Evolutionary conservation across 2,888 invertebrate genomes (phyloP).

Genomic region (Cynaeus angustus): DNA sequence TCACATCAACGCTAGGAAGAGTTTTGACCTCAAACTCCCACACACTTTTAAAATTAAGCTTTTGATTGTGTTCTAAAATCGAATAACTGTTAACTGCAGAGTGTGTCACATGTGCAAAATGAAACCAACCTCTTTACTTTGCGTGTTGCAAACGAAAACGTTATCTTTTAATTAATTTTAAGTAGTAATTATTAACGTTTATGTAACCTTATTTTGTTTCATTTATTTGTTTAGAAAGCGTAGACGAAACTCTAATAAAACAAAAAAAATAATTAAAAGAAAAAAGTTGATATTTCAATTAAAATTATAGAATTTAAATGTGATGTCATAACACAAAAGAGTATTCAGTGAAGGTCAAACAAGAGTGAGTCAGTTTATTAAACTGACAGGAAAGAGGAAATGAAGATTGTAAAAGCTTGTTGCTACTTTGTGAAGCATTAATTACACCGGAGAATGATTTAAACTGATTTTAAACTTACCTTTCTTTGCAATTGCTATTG

Average conservation of each 20-base stretch:
- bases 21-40: background rate
- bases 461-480: slow-evolving; percentile 55
- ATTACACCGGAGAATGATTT: too few relatives aligned
- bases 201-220: background rate
- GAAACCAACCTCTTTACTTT: too few relatives aligned
- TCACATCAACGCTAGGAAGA: too few relatives aligned
- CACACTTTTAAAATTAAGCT: background rate
- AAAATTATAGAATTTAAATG: background rate
- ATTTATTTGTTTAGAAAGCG: background rate
- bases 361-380: slow-evolving; percentile 27
- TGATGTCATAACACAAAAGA: slow-evolving; percentile 9
- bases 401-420: slow-evolving; percentile 12
- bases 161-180: too few relatives aligned
- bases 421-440: too few relatives aligned
- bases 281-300: background rate
- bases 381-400: slow-evolving; percentile 41
- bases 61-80: background rate
- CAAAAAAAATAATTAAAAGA: background rate
- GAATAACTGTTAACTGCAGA: background rate
- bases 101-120: background rate
- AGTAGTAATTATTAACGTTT: background rate
- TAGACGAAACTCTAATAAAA: background rate
- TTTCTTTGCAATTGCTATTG: slow-evolving; percentile 58
- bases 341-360: slow-evolving; percentile 30
- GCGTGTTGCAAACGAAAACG: too few relatives aligned